These are phyloP conservation scores for Drosophila oshimai DNA, from an alignment of 1,140 invertebrate species.

Conservation along the genomic window DNA sequence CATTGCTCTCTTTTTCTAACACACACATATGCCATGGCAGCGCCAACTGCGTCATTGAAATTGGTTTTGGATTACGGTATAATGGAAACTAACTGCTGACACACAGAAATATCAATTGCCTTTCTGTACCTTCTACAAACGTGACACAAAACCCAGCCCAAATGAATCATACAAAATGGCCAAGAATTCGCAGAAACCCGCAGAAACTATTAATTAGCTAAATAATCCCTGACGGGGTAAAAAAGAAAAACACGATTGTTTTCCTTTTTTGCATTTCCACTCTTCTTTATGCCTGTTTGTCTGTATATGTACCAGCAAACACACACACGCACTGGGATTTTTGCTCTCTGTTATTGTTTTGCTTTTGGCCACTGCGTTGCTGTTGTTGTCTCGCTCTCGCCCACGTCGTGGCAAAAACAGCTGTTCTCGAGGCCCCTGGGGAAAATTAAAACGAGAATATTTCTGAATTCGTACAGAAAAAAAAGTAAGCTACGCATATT, in stretches of 20 bases:
- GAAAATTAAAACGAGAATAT: constrained; percentile 1
- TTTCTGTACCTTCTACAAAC: constrained; percentile 3
- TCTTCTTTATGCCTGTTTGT: constrained; percentile 7
- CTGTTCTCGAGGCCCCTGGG: constrained; percentile 28
- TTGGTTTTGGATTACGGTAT: constrained; percentile 10
- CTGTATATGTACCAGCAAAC: background rate
- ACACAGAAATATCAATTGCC: constrained; percentile 11
- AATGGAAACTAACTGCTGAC: constrained; percentile 1
- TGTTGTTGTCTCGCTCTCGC: constrained; percentile 23
- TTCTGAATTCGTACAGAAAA: background rate
- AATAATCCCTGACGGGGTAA: constrained; percentile 3
- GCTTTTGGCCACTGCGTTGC: constrained; percentile 57
- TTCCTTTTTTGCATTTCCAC: constrained; percentile 28
- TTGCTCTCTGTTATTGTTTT: constrained; percentile 77
- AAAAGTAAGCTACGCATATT: background rate
- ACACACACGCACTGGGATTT: constrained; percentile 13
- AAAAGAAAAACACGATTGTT: constrained; percentile 15
- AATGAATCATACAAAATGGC: constrained; percentile 18
- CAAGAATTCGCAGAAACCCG: constrained; percentile 1
- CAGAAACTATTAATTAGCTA: constrained; percentile 32
- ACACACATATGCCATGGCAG: constrained; percentile 3
- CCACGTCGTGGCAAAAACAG: constrained; percentile 34
- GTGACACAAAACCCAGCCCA: background rate
- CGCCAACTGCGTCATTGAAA: constrained; percentile 47
- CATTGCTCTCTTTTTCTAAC: constrained; percentile 27